Base-by-base conservation (phyloP, 2,888 invertebrate species). In the Xanthorhoe spadicearia region DNA sequence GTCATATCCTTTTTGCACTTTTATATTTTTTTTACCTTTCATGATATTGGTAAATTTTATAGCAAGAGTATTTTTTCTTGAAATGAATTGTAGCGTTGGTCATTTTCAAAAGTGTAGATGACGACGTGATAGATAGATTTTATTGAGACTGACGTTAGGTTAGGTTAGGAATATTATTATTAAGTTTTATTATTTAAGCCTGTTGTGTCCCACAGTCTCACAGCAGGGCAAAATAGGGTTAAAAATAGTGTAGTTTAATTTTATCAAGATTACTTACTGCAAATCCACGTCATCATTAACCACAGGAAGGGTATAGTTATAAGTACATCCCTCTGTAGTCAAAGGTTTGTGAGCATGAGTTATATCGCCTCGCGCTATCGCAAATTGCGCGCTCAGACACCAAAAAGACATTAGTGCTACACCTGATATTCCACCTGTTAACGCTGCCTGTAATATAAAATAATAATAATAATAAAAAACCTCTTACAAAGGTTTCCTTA, bases 311-410 rank as follows among this genome's bases (percentile, higher is more conserved):
- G 93, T 94, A 72, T 94, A 96, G 72, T 94, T 94, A 77, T 96
- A 96, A 49, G 92, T 89, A 73, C 96, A 96, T 3, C 95, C 95
- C 19, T 90, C 93, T 1, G 94, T 94, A 0, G 94, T 93, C 0
- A 96, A 88, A 0, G 94, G 90, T 81, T 97, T 97, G 69, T 95
- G 95, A 8, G 94, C 90, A 80, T 96, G 96, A 15, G 91, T 88
- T 19, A 95, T 94, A 71, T 94, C 94, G 0, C 95, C 95, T 0
- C 93, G 87, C 0, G 94, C 95, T 51, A 95, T 94, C 0, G 95
- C 95, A 82, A 94, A 83, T 74, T 95, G 95, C 0, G 95, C 94
- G n/a, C 94, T 93, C 15, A 95, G 83, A 70, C 94, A 94, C 80
- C 95, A 94, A 93, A 94, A 94, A 0, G 94, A 90, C 95, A 95